Percentiles rank a stretch among this genome's conserved stretches.
phyloP scores from a whole-genome alignment of 2,797 vertebrate species.

The Pelodytes ibericus region DNA sequence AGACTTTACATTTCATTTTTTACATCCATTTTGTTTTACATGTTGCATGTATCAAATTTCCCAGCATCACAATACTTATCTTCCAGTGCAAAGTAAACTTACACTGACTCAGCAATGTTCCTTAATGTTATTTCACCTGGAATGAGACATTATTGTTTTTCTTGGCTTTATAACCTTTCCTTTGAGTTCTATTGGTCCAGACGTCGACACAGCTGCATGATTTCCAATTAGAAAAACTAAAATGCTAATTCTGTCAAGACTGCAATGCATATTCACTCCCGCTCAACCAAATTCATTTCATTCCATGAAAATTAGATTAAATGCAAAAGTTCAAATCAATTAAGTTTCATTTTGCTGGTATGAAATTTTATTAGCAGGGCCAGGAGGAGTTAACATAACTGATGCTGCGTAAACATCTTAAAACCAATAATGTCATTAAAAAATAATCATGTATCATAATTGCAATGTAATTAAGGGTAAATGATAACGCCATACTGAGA shows the following conservation, averaged over 20 bases:
- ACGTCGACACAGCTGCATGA: neutral
- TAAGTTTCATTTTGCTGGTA: conserved; percentile 48
- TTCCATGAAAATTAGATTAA: conserved; percentile 44
- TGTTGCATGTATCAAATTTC: no score
- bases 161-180: neutral
- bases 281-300: conserved; percentile 46
- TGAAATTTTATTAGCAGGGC: conserved; percentile 52
- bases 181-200: neutral
- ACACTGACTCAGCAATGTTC: neutral
- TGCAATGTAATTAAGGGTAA: conserved; percentile 47
- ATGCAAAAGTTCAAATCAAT: conserved; percentile 54
- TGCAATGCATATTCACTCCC: conserved; percentile 11
- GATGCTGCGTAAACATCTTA: conserved; percentile 33
- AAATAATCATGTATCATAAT: conserved; percentile 52
- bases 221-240: neutral
- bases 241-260: conserved; percentile 4
- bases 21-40: no score
- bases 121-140: conserved; percentile 6
- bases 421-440: conserved; percentile 50
- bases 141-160: neutral
- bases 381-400: conserved; percentile 44
- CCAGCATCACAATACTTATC: no score
- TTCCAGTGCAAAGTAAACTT: no score
- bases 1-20: no score
- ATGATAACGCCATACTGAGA: conserved; percentile 32